Percentiles rank a stretch among this genome's conserved stretches.
phyloP scores from a whole-genome alignment of 2,888 invertebrate species.

The Heliconius hortense region DNA sequence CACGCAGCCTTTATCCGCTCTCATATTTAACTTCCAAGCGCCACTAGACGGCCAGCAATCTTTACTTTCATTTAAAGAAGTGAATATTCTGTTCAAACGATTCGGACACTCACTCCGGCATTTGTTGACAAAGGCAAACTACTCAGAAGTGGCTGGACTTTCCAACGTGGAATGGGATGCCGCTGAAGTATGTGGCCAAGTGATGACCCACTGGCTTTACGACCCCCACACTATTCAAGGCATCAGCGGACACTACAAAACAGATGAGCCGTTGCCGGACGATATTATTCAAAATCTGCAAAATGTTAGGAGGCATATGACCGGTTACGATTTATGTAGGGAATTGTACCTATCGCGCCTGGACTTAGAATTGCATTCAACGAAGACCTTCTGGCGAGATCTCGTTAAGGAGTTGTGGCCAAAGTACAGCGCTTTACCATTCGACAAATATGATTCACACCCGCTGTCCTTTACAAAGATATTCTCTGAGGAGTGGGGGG shows the following conservation, averaged over 20 bases:
- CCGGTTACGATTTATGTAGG: constrained; percentile 89
- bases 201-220: constrained; percentile 91
- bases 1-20: constrained; percentile 88
- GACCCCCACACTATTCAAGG: constrained; percentile 82
- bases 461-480: constrained; percentile 93
- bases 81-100: constrained; percentile 89
- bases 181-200: constrained; percentile 90
- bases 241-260: constrained; percentile 89
- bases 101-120: constrained; percentile 95
- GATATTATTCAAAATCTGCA: constrained; percentile 84
- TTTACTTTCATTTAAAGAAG: constrained; percentile 88
- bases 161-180: constrained; percentile 97
- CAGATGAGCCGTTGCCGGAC: constrained; percentile 86
- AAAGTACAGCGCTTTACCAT: constrained; percentile 88
- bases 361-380: constrained; percentile 91
- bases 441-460: constrained; percentile 90
- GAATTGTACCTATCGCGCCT: constrained; percentile 91
- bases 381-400: constrained; percentile 91
- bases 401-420: constrained; percentile 90
- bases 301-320: constrained; percentile 86
- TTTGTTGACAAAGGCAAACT: constrained; percentile 90
- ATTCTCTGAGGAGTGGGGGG: constrained; percentile 91
- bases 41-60: constrained; percentile 85
- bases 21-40: constrained; percentile 91
- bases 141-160: constrained; percentile 91